These are phyloP conservation scores for Micrastur ruficollis DNA, from an alignment of 2,797 vertebrate species.

Conservation along the genomic window DNA sequence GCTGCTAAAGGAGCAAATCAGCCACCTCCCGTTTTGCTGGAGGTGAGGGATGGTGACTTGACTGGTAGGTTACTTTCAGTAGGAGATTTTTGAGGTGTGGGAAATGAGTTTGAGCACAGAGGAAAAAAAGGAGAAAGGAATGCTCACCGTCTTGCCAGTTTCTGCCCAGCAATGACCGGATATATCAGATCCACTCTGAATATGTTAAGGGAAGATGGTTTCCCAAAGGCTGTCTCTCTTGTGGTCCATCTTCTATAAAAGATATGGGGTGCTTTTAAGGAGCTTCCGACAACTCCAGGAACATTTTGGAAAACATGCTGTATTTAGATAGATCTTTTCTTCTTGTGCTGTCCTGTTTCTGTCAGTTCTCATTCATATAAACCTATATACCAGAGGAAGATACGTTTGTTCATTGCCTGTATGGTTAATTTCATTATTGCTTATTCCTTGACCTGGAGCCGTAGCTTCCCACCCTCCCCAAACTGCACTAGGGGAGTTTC, in stretches of 20 bases:
- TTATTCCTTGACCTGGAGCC: background rate
- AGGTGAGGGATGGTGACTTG: background rate
- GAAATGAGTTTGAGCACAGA: background rate
- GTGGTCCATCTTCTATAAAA: background rate
- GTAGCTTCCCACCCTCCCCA: background rate
- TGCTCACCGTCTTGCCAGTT: background rate
- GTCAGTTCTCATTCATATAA: background rate
- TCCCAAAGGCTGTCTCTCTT: background rate
- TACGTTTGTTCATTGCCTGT: background rate
- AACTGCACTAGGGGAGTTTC: background rate
- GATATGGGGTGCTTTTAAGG: background rate
- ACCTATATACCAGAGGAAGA: background rate
- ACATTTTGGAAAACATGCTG: background rate
- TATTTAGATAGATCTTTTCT: background rate
- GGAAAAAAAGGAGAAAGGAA: background rate
- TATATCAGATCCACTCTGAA: background rate
- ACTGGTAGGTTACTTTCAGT: background rate
- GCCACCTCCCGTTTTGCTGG: background rate
- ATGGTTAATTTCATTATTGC: background rate
- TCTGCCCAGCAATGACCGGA: background rate
- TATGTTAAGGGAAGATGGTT: background rate
- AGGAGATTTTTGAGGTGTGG: background rate
- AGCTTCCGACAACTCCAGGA: background rate
- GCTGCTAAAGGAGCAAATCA: slow-evolving; percentile 32
- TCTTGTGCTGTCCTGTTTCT: background rate